phyloP scores from a whole-genome alignment of 64 coral and sea anemone species.

The Pachyseris speciosa region DNA sequence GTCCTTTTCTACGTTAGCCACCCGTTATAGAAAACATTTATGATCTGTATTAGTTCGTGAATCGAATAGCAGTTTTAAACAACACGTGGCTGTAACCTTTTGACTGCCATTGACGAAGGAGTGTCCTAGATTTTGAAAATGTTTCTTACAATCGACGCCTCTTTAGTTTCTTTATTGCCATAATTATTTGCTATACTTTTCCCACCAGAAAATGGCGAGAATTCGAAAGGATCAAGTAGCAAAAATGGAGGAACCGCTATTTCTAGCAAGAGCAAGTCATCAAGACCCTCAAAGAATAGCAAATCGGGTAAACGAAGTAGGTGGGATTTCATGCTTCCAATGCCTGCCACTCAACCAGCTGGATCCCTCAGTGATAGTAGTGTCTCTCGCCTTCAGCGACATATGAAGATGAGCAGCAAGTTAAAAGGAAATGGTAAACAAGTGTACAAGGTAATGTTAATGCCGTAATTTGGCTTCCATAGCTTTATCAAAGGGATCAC shows the following conservation, averaged over 20 bases:
- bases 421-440: slow-evolving; percentile 32
- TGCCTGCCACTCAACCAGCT: slow-evolving; percentile 44
- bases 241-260: slow-evolving; percentile 4
- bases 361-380: slow-evolving; percentile 21
- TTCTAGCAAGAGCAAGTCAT: slow-evolving; percentile 35
- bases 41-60: no score
- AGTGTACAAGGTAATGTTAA: slow-evolving; percentile 22
- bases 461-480: not conserved
- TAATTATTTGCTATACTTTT: not conserved
- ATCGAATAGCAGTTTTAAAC: no score
- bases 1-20: no score
- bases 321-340: slow-evolving; percentile 94
- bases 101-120: no score
- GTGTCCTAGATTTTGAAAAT: no score
- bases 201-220: slow-evolving; percentile 2
- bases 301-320: slow-evolving; percentile 39
- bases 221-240: slow-evolving; percentile 6
- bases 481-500: no score
- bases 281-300: slow-evolving; percentile 33
- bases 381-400: slow-evolving; percentile 54
- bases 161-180: not conserved
- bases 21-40: no score
- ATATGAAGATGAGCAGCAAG: slow-evolving; percentile 55
- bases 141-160: no score
- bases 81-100: no score